A percentile compares a stretch with the other conserved stretches of the same genome.
phyloP scores from a whole-genome alignment of 2,113 vertebrate species.

The Pycnonotus jocosus region DNA sequence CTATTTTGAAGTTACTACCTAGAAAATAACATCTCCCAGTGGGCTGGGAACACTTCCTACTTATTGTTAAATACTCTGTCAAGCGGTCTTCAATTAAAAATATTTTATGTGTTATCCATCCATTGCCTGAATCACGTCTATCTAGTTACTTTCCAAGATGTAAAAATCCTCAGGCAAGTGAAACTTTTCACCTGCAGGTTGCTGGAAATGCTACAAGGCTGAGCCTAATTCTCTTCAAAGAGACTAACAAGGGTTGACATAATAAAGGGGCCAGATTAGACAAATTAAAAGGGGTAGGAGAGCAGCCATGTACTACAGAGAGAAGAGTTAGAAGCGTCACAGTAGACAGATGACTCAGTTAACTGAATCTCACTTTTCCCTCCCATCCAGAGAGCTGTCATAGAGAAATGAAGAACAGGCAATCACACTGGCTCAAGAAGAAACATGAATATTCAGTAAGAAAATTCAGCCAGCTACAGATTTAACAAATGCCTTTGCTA shows the following conservation, averaged over 20 bases:
- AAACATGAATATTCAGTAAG: background rate
- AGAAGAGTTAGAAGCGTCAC: background rate
- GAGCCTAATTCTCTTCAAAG: background rate
- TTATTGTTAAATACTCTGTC: background rate
- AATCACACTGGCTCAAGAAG: background rate
- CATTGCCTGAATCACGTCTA: background rate
- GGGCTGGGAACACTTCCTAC: background rate
- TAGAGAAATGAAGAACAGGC: background rate
- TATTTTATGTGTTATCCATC: background rate
- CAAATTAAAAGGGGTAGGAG: background rate
- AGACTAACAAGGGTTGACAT: background rate
- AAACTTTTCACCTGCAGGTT: background rate
- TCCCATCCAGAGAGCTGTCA: background rate
- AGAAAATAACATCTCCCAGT: background rate
- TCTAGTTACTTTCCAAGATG: background rate
- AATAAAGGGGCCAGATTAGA: background rate
- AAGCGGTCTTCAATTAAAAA: background rate
- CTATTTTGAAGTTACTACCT: background rate
- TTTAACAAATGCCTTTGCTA: background rate
- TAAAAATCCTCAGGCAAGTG: background rate
- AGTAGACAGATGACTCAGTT: background rate
- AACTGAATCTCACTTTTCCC: background rate
- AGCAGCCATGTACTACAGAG: background rate
- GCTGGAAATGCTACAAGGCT: background rate
- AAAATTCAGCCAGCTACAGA: background rate